These are phyloP conservation scores for Oryzias melastigma DNA, from an alignment of 2,113 vertebrate genomes.

Conservation along the genomic window DNA sequence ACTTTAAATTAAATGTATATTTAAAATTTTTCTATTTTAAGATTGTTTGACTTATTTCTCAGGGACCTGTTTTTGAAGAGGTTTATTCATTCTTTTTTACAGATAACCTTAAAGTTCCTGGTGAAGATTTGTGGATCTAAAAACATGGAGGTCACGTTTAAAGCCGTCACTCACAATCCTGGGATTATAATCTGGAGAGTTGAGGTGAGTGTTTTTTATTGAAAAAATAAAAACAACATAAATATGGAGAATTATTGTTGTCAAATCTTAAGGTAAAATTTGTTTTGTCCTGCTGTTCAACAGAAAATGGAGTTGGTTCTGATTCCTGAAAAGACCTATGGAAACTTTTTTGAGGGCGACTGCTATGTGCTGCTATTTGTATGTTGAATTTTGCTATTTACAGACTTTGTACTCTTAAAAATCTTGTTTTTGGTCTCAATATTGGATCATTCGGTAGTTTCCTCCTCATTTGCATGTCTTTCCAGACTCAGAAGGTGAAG, in stretches of 20 bases:
- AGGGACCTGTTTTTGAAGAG: no score
- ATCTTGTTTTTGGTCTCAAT: neutral
- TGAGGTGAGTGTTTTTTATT: slow-evolving; percentile 74
- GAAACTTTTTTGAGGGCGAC: slow-evolving; percentile 89
- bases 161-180: slow-evolving; percentile 77
- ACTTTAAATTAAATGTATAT: no score
- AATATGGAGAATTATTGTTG: neutral
- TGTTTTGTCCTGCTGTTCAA: slow-evolving; percentile 33
- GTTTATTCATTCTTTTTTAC: neutral
- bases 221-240: neutral
- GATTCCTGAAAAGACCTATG: slow-evolving; percentile 79
- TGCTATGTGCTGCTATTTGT: slow-evolving; percentile 88
- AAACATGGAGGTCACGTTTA: slow-evolving; percentile 79
- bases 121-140: slow-evolving; percentile 4
- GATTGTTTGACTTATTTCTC: no score
- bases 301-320: slow-evolving; percentile 88
- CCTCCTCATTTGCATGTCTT: slow-evolving; percentile 8
- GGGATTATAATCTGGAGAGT: slow-evolving; percentile 87
- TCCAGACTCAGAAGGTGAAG: slow-evolving; percentile 78
- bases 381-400: slow-evolving; percentile 59
- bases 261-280: neutral
- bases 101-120: neutral
- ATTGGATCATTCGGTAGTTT: neutral
- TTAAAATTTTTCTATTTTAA: no score
- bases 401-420: neutral